Evolutionary conservation across 2,888 invertebrate species (phyloP), one percentile per base, ranked within the genome.

Genomic region (Steinernema scapterisci): DNA sequence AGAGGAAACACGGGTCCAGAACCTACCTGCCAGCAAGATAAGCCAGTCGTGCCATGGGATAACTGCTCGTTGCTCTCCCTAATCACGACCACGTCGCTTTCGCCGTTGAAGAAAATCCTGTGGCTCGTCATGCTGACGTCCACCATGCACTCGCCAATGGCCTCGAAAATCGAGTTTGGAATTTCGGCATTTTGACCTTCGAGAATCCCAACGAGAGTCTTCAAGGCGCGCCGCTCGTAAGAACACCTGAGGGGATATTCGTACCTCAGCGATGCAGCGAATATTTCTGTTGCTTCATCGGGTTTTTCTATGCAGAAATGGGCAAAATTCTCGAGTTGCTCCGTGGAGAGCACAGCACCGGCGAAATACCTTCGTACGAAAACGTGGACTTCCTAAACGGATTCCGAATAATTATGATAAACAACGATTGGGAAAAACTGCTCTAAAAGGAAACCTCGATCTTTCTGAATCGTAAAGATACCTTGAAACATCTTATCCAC

Each of bases 41-140:
- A 72, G 9, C 85, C 85, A 1, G 85, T 85, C 0, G 85, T 85
- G n/a, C 85, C 85, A 63, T 80, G 75, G 9, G 80, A 80, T 7
- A 85, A 78, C 56, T 81, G 81, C 52, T 83, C 77, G 13, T 77
- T 77, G 5, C 76, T 72, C 75, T 85, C 83, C 1, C 78, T 70
- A 25, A 83, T 72, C 19, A 78, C 72, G 11, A 82, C 73, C 11
- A 45, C 48, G 1, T 81, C 72, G 11, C 52, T 46, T 9, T 0
- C 78, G 16, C 16, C n/a, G 11, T 27, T 27, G 13, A 71, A 71
- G 51, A 25, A 71, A 1, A 51, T 44, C 16, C 71, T 23, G 16
- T 71, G 51, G 44, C 46, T 71, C 27, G 63, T 63, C 38, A 31
- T 31, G 9, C 3, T 27, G 6, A n/a, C 31, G 27, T 63, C 63